Evolutionary conservation across 2,113 vertebrate genomes (phyloP), one percentile per base, ranked within the genome.

Genomic region (Brachirus orientalis): DNA sequence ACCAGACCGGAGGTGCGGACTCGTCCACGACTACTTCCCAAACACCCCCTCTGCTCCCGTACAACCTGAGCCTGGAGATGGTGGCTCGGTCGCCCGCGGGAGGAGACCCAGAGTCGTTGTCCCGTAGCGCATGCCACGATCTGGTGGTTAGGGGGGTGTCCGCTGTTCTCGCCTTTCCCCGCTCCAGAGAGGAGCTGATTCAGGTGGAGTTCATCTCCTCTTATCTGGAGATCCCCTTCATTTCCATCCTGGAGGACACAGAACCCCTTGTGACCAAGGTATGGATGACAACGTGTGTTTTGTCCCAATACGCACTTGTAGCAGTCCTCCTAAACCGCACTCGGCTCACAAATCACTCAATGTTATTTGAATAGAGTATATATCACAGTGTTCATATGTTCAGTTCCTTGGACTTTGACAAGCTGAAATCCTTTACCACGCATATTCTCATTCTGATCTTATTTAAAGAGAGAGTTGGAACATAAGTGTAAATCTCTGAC

Each of bases 191-290:
- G 44, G 95, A 97, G 90, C 91, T 98, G 69, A 92, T 95, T 81
- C 95, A 96, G 90, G 83, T 97, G 93, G 95, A 96, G 65, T 97
- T 98, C 90, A 90, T 98, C 78, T 95, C 96, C 16, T 90, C 95
- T 19, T 93, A 94, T 72, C 84, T 97, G 84, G 93, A 94, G 89
- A 93, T 96, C 79, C 96, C 96, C 1, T 94, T 98, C 89, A 75
- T 97, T 77, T 97, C 96, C 86, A 88, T 97, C 87, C 88, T 95
- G 79, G 94, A 96, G 81, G 86, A 92, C 78, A 94, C 92, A 53
- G 91, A 95, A 56, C 93, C 95, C 35, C 93, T 96, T 19, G 89
- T 91, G 41, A 91, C 92, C 40, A 93, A 95, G 95, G 96, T 97
- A 92, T n/a, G 61, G 8, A 85, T 40, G 73, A 13, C 28, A 50